A percentile compares a stretch with the other conserved stretches of the same genome.
Conservation (phyloP, 92 coral and sea anemone genomes). For the Parazoanthus darwini region DNA sequence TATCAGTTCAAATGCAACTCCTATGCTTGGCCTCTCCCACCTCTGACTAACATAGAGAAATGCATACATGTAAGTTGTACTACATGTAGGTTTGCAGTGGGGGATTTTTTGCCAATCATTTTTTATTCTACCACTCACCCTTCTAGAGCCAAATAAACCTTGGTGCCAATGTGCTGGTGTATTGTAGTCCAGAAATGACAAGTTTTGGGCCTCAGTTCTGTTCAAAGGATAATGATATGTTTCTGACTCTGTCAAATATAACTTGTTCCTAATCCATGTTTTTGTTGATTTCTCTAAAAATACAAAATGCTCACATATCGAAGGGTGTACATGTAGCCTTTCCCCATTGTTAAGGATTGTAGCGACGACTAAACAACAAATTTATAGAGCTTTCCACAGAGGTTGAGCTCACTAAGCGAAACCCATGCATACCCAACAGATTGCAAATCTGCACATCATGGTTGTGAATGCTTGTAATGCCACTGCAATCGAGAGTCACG, state of each 20-base stretch:
- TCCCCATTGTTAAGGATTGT: slow-evolving; percentile 26
- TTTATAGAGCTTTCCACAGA: slow-evolving; percentile 15
- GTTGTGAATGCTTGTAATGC: slow-evolving; percentile 39
- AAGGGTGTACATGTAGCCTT: no score
- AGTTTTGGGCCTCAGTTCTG: not conserved
- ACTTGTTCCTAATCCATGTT: not conserved
- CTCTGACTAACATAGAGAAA: no score
- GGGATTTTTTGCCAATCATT: no score
- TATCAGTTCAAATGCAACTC: no score
- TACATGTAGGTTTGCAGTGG: no score
- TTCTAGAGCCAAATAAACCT: no score
- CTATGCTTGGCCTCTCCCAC: no score
- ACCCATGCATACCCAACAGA: slow-evolving; percentile 37
- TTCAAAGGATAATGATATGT: not conserved
- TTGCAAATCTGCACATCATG: slow-evolving; percentile 44
- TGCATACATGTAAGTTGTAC: no score
- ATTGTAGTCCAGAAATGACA: not conserved
- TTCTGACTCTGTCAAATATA: slow-evolving; percentile 1
- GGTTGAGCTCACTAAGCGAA: slow-evolving; percentile 37
- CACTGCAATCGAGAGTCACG: slow-evolving; percentile 38
- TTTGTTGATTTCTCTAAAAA: not conserved
- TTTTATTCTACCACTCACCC: no score
- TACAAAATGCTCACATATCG: not conserved
- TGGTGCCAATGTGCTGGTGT: no score
- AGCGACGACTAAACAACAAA: slow-evolving; percentile 37